These are phyloP conservation scores for Habroteleia sp. DNA, from an alignment of 2,888 invertebrate species.

Conservation along the genomic window DNA sequence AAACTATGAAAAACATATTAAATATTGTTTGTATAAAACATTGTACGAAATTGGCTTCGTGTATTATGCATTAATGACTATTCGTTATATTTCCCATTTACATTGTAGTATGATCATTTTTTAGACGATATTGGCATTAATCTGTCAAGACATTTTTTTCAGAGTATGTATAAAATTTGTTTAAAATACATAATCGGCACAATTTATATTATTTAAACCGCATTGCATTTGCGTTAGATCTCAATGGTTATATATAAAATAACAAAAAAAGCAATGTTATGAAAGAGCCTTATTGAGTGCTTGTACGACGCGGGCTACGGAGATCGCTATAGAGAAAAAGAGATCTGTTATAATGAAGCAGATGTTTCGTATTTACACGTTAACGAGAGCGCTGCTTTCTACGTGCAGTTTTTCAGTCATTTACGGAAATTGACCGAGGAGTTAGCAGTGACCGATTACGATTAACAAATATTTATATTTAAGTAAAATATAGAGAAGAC, in stretches of 20 bases:
- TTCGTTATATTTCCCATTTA: no score
- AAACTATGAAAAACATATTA: no score
- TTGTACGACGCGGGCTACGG: constrained; percentile 34
- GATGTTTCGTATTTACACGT: constrained; percentile 33
- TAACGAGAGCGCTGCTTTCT: constrained; percentile 25
- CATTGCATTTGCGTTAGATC: background rate
- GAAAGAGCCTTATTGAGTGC: constrained; percentile 66
- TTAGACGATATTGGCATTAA: no score
- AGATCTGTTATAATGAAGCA: constrained; percentile 13
- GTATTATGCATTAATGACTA: no score
- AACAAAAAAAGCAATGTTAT: constrained; percentile 65
- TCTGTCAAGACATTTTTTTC: no score
- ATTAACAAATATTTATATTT: constrained; percentile 31
- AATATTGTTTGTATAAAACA: no score
- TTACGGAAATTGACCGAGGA: background rate
- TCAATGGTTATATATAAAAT: constrained; percentile 12
- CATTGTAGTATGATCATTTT: no score
- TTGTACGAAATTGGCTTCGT: no score
- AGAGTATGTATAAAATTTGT: no score
- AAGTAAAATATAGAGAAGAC: constrained; percentile 10
- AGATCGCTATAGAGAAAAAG: constrained; percentile 4
- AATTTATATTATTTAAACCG: no score
- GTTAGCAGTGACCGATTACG: constrained; percentile 8
- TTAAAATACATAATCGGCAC: no score
- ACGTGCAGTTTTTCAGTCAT: constrained; percentile 10